Evolutionary conservation across 2,888 invertebrate species (phyloP), one percentile per base, ranked within the genome.

Genomic region (Chymomyza fuscimana): DNA sequence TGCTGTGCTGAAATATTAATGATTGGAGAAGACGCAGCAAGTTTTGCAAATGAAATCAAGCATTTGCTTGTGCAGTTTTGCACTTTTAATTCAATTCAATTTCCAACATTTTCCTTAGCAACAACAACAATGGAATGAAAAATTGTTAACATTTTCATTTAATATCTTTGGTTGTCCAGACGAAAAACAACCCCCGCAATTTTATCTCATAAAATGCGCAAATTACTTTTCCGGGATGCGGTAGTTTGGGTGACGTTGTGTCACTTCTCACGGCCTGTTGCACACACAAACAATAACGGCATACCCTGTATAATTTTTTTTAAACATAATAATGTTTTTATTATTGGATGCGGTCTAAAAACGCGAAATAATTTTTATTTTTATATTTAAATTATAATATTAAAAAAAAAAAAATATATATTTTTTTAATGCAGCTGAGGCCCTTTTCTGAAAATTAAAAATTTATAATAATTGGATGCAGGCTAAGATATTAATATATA

Each of bases 191-290:
- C 29, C 62, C 58, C 56, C 58, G 63, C 79, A 70, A 59, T 76
- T 78, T 69, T 67, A 69, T 80, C 72, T 80, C 82, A 82, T 85
- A 67, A 85, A 82, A 80, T 78, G 76, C 70, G 67, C 70, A 70
- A 84, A 78, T 70, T 66, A 70, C 73, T 68, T 58, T 58, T 7
- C 58, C 58, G 58, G 5, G 58, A 4, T 46, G 68, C 25, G 25
- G 29, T 46, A 15, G 67, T 58, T 54, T 56, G 74, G 59, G 5
- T 76, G 74, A 65, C 72, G 65, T 67, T 51, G 60, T 66, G 72
- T 81, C 79, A 78, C 67, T 72, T 82, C 72, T 25, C 72, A 76
- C 74, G 80, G 71, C 72, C 74, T 70, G 73, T 63, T 81, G 77
- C 68, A 65, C 75, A 75, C 58, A 36, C 36, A 36, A 7, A 36